Conservation (phyloP, 2,888 invertebrate species). For the Hemithea aestivaria region DNA sequence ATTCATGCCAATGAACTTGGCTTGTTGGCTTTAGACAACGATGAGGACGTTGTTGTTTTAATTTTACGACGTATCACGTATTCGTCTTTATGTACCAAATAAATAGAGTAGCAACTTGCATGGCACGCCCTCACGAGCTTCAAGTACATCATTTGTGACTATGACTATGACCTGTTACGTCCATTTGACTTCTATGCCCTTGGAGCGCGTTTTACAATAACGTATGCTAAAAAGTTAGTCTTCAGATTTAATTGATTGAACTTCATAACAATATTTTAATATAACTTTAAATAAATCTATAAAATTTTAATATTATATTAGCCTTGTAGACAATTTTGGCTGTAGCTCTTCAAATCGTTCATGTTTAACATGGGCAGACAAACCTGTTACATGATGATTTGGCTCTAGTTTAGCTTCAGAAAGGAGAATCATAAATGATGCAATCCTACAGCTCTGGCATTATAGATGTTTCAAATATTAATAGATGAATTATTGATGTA, state of each 20-base stretch:
- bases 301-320: too few species aligned
- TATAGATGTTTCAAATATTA: too few species aligned
- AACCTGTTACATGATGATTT: too few species aligned
- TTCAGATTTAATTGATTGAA: background rate
- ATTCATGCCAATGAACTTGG: conserved; percentile 70
- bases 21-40: conserved; percentile 50
- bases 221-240: conserved; percentile 3
- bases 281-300: too few species aligned
- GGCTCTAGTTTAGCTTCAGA: too few species aligned
- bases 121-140: conserved; percentile 9
- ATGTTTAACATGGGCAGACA: too few species aligned
- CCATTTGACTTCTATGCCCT: conserved; percentile 34
- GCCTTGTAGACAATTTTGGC: too few species aligned
- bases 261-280: too few species aligned
- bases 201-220: conserved; percentile 21
- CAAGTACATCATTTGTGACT: conserved; percentile 16
- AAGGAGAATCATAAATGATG: too few species aligned
- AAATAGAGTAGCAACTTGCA: conserved; percentile 14
- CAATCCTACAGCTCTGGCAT: too few species aligned
- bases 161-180: conserved; percentile 27
- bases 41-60: conserved; percentile 47
- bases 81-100: conserved; percentile 22
- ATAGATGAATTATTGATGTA: too few species aligned
- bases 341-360: too few species aligned
- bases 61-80: conserved; percentile 45